A percentile compares a stretch with the other conserved stretches of the same genome.
Evolutionary conservation across 2,888 invertebrate genomes (phyloP).

Genomic region (Apodemia mormo): DNA sequence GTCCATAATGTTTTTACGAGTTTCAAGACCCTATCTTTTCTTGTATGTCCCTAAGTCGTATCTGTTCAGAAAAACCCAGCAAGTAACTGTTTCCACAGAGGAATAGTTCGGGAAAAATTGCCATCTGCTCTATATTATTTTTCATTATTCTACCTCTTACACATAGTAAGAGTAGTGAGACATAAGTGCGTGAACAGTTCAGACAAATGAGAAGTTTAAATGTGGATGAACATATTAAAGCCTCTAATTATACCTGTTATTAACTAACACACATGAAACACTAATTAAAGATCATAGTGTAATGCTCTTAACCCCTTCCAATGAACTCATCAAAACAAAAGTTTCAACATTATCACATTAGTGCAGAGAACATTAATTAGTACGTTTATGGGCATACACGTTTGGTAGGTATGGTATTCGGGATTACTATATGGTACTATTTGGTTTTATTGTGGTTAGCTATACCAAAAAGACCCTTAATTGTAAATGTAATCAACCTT

Average conservation of each 20-base stretch:
- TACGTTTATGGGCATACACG: slow-evolving; percentile 70
- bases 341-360: slow-evolving; percentile 72
- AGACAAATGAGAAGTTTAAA: neutral
- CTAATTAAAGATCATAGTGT: slow-evolving; percentile 56
- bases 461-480: neutral
- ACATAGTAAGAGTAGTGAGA: no score
- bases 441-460: neutral
- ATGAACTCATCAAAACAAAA: slow-evolving; percentile 74
- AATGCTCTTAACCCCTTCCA: slow-evolving; percentile 44
- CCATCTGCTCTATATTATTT: no score
- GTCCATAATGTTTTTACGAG: no score
- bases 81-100: no score
- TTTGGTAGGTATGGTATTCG: slow-evolving; percentile 26
- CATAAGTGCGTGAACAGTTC: neutral
- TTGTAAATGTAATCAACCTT: neutral
- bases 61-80: no score
- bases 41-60: no score
- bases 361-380: slow-evolving; percentile 68
- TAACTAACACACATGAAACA: neutral
- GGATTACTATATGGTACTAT: neutral
- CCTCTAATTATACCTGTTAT: slow-evolving; percentile 1
- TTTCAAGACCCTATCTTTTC: no score
- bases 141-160: no score
- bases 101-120: no score
- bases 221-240: neutral